These are phyloP conservation scores for Tetropium fuscum DNA, from an alignment of 2,888 invertebrate species.

Conservation along the genomic window DNA sequence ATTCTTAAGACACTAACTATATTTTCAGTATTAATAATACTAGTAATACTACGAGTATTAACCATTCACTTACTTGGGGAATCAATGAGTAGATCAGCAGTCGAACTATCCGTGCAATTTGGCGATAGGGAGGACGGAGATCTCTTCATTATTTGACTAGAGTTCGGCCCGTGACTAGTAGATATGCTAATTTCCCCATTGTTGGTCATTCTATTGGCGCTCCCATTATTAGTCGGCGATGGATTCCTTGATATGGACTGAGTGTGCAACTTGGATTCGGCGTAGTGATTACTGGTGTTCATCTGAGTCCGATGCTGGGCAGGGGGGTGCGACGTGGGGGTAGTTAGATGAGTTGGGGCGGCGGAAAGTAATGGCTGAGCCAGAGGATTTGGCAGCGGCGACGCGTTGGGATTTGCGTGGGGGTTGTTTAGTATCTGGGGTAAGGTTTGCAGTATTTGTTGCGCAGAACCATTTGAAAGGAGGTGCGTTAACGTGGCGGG, in stretches of 20 bases:
- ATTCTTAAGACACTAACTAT: too few relatives aligned
- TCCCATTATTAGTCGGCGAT: slow-evolving; percentile 57
- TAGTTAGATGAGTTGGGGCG: slow-evolving; percentile 28
- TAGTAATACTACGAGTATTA: too few relatives aligned
- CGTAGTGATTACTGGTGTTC: slow-evolving; percentile 57
- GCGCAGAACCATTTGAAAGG: slow-evolving; percentile 79
- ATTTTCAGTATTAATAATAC: too few relatives aligned
- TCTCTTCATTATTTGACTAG: slow-evolving; percentile 71
- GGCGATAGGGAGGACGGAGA: slow-evolving; percentile 76
- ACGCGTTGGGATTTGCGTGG: slow-evolving; percentile 48
- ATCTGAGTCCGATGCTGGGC: slow-evolving; percentile 39
- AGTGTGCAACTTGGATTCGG: slow-evolving; percentile 57
- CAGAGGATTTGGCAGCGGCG: slow-evolving; percentile 59
- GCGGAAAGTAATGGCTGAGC: slow-evolving; percentile 52
- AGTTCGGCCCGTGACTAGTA: slow-evolving; percentile 75
- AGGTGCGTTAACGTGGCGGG: slow-evolving; percentile 78
- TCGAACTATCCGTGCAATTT: slow-evolving; percentile 73
- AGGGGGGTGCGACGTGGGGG: slow-evolving; percentile 44
- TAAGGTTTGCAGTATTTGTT: slow-evolving; percentile 77
- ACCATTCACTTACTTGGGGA: slow-evolving; percentile 90
- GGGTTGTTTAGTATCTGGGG: slow-evolving; percentile 71
- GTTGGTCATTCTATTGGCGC: slow-evolving; percentile 67
- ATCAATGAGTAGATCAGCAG: slow-evolving; percentile 80
- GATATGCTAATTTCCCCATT: slow-evolving; percentile 89
- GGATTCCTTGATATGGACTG: slow-evolving; percentile 56